Evolutionary conservation across 2,113 vertebrate species (phyloP), one percentile per base, ranked within the genome.

Genomic region (Cyanoramphus novaezelandiae): DNA sequence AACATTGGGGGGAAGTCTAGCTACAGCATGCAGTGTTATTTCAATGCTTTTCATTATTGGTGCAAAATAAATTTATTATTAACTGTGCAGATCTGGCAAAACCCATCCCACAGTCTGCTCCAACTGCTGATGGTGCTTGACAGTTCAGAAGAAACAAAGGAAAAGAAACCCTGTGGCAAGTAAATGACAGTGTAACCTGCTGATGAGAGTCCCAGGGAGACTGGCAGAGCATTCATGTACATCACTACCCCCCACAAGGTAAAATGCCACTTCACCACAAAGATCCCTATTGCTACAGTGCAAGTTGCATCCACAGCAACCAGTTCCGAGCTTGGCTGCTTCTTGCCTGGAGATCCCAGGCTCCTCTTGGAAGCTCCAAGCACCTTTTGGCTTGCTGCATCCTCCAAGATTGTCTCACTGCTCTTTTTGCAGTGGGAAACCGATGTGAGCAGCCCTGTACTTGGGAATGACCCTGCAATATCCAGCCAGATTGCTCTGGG

Each of bases 221-320:
- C 25, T 0, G 24, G 52, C 14, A 60, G 50, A 53, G 46, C 9
- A 2, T 33, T 49, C 65, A 41, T 6, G 0, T 23, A 27, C 55
- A 76, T 69, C 49, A 6, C 17, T 7, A 23, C 9, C 25, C 25
- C 53, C 53, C 7, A 6, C 55, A 8, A 10, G 15, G 25, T 19
- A 55, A 44, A 65, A 39, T 2, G 24, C 10, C 9, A n/a, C 59
- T 59, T 60, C 1, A 0, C 39, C 23, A 0, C 14, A 59, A 52
- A 16, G 19, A 29, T 67, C 44, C n/a, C 28, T 10, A 17, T 25
- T 62, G n/a, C 59, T 62, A 37, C 16, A 24, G 21, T 25, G 2
- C 25, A 5, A 29, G 49, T 15, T 10, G 8, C 11, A 20, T 4
- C 13, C 43, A 3, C 9, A 11, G 41, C 0, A 0, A 60, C 4